Evolutionary conservation across 2,888 invertebrate genomes (phyloP), one percentile per base, ranked within the genome.

Genomic region (Drosophila kokeensis): DNA sequence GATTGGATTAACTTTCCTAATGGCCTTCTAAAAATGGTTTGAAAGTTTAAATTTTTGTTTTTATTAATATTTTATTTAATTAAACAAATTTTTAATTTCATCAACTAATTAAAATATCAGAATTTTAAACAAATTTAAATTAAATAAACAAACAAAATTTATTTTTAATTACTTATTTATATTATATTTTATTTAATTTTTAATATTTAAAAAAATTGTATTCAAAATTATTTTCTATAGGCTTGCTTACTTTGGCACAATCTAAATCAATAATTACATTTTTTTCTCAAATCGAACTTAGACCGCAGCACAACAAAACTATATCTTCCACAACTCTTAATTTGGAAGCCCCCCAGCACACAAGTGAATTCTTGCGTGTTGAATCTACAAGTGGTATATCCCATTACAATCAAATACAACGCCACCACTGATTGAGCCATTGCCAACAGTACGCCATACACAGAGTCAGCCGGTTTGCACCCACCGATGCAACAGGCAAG

Each of bases 361-460:
- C 48, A 38, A 32, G 24, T 36, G 54, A 50, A 74, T 49, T 67
- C 64, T 65, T 29, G 53, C 55, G 53, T 63, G 66, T 69, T 65
- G 83, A 85, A 87, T 82, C 85, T 89, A 85, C 85, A 85, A 85
- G 85, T 85, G 85, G 85, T 72, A 64, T 66, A 86, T 87, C 85
- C 85, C 85, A 85, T 85, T 89, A 85, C 85, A 85, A 89, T 82
- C 85, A 82, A 89, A 85, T 73, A 42, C 55, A 73, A 80, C 82
- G 82, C 88, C 83, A 89, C 85, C 85, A 87, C 89, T 86, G 85
- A 86, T 86, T 86, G 85, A 86, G 89, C 89, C 85, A 85, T 86
- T 78, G 82, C 83, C 68, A 62, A 38, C 59, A 15, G 36, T 57
- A 21, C 27, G 27, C 18, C 36, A 38, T 27, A 24, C 24, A 60